A percentile compares a stretch with the other conserved stretches of the same genome.
These are phyloP conservation scores for Galleria mellonella DNA, from an alignment of 1,140 invertebrate genomes.

Conservation along the genomic window DNA sequence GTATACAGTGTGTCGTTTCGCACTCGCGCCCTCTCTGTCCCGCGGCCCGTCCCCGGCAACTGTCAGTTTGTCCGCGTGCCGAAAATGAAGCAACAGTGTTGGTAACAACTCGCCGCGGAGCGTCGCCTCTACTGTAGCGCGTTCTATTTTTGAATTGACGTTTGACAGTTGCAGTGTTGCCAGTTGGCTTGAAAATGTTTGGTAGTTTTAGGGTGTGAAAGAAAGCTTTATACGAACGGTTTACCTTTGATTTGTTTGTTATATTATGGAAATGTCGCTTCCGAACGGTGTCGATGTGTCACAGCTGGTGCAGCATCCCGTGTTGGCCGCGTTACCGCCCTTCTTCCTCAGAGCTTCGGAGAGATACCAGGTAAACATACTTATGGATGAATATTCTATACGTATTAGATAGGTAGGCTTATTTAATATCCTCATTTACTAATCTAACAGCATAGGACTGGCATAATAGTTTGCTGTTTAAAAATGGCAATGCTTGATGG, in stretches of 20 bases:
- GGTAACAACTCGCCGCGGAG: slow-evolving; percentile 29
- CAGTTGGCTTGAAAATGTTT: slow-evolving; percentile 5
- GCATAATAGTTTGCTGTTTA: no score
- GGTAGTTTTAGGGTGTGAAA: slow-evolving; percentile 3
- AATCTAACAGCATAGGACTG: no score
- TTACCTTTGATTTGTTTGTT: slow-evolving; percentile 5
- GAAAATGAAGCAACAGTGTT: slow-evolving; percentile 60
- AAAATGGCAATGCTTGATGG: no score
- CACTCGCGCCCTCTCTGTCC: slow-evolving; percentile 39
- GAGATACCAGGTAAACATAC: slow-evolving; percentile 83
- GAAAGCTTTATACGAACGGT: not conserved
- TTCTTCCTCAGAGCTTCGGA: slow-evolving; percentile 92
- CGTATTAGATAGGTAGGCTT: no score
- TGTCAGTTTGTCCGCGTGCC: slow-evolving; percentile 30
- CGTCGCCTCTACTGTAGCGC: slow-evolving; percentile 32
- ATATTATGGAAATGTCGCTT: slow-evolving; percentile 79
- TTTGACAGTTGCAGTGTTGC: slow-evolving; percentile 9
- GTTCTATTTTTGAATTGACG: slow-evolving; percentile 13
- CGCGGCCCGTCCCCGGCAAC: slow-evolving; percentile 30
- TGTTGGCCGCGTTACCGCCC: slow-evolving; percentile 84
- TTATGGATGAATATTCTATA: no score
- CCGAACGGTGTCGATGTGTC: slow-evolving; percentile 87
- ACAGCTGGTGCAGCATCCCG: slow-evolving; percentile 89
- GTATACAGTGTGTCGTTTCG: slow-evolving; percentile 62
- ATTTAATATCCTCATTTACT: no score